phyloP scores from a whole-genome alignment of 2,797 vertebrate genomes.

The Sternarchorhynchus goeldii region DNA sequence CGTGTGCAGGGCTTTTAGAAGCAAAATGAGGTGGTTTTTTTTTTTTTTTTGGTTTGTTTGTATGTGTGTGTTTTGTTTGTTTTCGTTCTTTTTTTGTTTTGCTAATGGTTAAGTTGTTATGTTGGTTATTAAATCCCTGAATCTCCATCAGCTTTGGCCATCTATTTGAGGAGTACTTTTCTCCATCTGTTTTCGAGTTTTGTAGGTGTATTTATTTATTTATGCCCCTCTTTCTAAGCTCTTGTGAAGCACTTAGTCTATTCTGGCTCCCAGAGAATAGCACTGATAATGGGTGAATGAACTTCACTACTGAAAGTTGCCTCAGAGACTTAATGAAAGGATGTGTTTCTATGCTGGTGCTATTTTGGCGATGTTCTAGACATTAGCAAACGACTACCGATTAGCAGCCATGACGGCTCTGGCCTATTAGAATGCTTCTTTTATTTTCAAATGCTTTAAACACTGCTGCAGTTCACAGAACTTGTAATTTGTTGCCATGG shows the following conservation, averaged over 20 bases:
- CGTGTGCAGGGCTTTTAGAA: constrained; percentile 43
- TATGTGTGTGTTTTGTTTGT: constrained; percentile 30
- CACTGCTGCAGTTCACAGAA: background rate
- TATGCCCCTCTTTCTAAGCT: constrained; percentile 21
- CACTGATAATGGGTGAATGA: constrained; percentile 27
- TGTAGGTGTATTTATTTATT: constrained; percentile 59
- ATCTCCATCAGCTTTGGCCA: constrained; percentile 55
- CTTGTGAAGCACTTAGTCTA: constrained; percentile 31
- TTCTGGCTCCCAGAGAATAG: background rate
- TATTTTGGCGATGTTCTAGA: background rate
- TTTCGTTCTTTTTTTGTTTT: constrained; percentile 46
- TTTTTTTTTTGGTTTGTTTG: constrained; percentile 5
- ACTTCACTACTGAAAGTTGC: constrained; percentile 17
- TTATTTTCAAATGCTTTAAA: constrained; percentile 2
- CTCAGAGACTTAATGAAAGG: constrained; percentile 34
- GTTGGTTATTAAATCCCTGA: constrained; percentile 59
- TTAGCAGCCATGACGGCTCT: background rate
- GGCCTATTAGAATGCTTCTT: constrained; percentile 6
- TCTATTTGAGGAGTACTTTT: constrained; percentile 32
- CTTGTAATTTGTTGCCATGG: constrained; percentile 8
- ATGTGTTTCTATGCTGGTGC: background rate
- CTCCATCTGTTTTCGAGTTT: constrained; percentile 38
- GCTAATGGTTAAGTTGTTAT: constrained; percentile 65
- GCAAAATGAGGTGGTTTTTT: constrained; percentile 59
- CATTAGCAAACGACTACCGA: background rate